phyloP scores from a whole-genome alignment of 2,797 vertebrate species.

The Carcharodon carcharias region DNA sequence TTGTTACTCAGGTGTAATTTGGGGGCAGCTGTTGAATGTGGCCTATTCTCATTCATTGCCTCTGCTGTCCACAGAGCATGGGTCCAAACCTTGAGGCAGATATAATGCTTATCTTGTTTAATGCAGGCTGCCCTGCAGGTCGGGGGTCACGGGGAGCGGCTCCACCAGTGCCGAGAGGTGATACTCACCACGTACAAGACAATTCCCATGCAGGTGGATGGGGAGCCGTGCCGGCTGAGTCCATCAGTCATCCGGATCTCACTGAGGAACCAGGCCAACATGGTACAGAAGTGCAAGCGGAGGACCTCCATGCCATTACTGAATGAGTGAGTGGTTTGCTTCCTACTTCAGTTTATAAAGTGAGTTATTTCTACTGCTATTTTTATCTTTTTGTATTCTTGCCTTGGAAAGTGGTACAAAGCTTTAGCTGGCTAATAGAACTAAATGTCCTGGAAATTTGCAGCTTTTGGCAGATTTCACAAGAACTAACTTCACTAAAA shows the following conservation, averaged over 20 bases:
- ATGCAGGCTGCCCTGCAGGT: slow-evolving; percentile 89
- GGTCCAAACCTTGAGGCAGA: not conserved
- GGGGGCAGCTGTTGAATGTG: not conserved
- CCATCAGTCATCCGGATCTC: slow-evolving; percentile 89
- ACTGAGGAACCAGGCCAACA: slow-evolving; percentile 93
- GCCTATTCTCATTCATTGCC: not conserved
- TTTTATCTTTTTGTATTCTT: not conserved
- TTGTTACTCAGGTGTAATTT: not conserved
- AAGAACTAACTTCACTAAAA: not conserved
- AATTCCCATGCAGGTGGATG: slow-evolving; percentile 92
- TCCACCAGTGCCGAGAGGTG: slow-evolving; percentile 94
- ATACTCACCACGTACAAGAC: slow-evolving; percentile 88
- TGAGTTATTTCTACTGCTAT: not conserved
- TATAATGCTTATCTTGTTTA: slow-evolving; percentile 37
- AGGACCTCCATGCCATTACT: slow-evolving; percentile 88
- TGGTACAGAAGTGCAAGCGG: slow-evolving; percentile 98
- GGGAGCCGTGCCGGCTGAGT: slow-evolving; percentile 85
- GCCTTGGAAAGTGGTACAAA: not conserved
- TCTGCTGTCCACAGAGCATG: not conserved
- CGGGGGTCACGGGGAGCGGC: slow-evolving; percentile 85
- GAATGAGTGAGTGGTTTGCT: slow-evolving; percentile 77
- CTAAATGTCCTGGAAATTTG: not conserved
- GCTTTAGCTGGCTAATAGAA: not conserved
- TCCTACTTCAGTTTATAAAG: not conserved
- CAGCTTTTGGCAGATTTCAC: not conserved